Evolutionary conservation across 2,113 vertebrate species (phyloP).

Genomic region (Gavialis gangeticus): DNA sequence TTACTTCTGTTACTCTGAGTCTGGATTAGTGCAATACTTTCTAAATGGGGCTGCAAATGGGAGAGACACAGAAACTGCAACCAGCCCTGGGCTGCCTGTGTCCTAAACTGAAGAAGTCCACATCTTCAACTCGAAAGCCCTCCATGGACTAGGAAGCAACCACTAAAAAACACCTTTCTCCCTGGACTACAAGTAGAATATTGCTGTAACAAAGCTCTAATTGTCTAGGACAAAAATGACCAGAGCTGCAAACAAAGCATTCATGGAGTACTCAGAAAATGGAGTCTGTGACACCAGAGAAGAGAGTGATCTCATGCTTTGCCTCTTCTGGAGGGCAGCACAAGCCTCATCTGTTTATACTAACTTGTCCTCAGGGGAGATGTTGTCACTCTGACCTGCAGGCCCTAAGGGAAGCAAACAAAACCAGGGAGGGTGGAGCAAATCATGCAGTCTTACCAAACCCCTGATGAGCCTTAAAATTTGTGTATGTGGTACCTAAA

Average conservation of each 20-base stretch:
- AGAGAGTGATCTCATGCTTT: background rate
- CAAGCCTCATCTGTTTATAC: background rate
- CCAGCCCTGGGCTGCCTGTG: background rate
- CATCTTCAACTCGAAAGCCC: background rate
- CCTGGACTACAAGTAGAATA: fast-evolving
- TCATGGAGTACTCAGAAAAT: background rate
- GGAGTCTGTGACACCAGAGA: fast-evolving
- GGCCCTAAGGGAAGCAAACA: background rate
- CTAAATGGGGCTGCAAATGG: background rate
- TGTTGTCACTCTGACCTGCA: background rate
- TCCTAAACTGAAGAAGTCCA: fast-evolving
- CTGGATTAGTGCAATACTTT: background rate
- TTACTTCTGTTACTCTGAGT: background rate
- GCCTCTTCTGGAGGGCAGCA: background rate
- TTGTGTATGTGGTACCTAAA: background rate
- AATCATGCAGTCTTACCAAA: background rate
- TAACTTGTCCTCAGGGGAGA: background rate
- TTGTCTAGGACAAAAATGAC: fast-evolving
- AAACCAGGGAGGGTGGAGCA: background rate
- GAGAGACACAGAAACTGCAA: background rate
- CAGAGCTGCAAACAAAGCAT: background rate
- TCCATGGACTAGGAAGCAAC: fast-evolving
- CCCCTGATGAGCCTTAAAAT: background rate
- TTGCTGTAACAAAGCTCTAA: fast-evolving
- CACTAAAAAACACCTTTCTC: fast-evolving